phyloP scores from a whole-genome alignment of 2,888 invertebrate genomes.

The Eupithecia inturbata region DNA sequence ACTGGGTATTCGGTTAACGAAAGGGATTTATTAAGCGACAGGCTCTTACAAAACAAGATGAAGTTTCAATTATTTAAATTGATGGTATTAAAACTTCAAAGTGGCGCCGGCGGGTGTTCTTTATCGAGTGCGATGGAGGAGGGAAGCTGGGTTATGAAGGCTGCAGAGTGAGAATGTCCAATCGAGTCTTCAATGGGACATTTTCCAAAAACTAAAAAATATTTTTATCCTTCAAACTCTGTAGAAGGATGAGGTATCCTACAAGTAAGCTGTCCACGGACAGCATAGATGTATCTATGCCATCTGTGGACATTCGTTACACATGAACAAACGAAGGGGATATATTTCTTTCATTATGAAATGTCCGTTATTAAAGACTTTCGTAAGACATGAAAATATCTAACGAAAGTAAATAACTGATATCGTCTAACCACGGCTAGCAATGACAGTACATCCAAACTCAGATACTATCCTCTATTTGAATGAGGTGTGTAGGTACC shows the following conservation, averaged over 20 bases:
- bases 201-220: background rate
- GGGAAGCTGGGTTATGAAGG: conserved; percentile 10
- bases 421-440: too few relatives aligned
- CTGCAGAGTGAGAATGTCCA: background rate
- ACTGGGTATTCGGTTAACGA: conserved; percentile 42
- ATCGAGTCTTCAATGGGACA: background rate
- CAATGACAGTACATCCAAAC: too few relatives aligned
- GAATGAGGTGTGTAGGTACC: too few relatives aligned
- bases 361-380: too few relatives aligned
- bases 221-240: background rate
- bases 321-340: too few relatives aligned
- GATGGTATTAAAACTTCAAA: conserved; percentile 67
- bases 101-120: conserved; percentile 57
- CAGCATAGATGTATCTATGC: too few relatives aligned
- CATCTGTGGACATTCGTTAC: too few relatives aligned
- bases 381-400: too few relatives aligned
- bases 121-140: conserved; percentile 43
- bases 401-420: too few relatives aligned
- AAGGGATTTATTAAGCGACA: conserved; percentile 50
- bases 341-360: too few relatives aligned
- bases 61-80: conserved; percentile 72
- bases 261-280: background rate
- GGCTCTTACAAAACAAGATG: conserved; percentile 54
- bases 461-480: too few relatives aligned
- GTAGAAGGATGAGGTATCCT: background rate